A percentile compares a stretch with the other conserved stretches of the same genome.
Evolutionary conservation across 1,140 invertebrate species (phyloP).

Genomic region (Hylyphantes graminicola): DNA sequence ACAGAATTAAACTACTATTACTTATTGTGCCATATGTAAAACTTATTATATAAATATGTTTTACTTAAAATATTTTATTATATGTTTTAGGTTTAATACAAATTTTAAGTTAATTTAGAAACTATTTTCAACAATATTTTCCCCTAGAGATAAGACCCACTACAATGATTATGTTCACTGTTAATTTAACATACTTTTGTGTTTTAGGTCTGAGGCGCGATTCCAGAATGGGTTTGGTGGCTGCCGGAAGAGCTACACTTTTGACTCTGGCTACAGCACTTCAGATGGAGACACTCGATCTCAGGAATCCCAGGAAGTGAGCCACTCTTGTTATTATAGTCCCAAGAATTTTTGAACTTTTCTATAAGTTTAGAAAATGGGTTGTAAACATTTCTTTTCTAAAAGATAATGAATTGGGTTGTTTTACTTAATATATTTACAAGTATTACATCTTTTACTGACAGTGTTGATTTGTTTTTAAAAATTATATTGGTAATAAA

Average conservation of each 20-base stretch:
- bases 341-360: background rate
- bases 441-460: background rate
- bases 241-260: slow-evolving; percentile 76
- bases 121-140: no score
- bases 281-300: slow-evolving; percentile 85
- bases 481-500: no score
- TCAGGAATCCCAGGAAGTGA: slow-evolving; percentile 76
- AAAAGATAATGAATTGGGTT: background rate
- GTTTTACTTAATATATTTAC: background rate
- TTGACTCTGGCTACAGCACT: slow-evolving; percentile 91
- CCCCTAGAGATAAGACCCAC: no score
- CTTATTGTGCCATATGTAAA: no score
- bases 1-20: no score
- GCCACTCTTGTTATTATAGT: slow-evolving; percentile 44
- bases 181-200: no score
- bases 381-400: background rate
- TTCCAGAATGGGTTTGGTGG: slow-evolving; percentile 68
- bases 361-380: background rate
- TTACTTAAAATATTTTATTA: no score
- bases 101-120: no score
- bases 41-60: no score
- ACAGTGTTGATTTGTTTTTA: background rate
- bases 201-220: slow-evolving; percentile 62
- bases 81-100: no score
- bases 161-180: no score